phyloP scores from a whole-genome alignment of 2,113 vertebrate species.

The Phaethornis superciliosus region DNA sequence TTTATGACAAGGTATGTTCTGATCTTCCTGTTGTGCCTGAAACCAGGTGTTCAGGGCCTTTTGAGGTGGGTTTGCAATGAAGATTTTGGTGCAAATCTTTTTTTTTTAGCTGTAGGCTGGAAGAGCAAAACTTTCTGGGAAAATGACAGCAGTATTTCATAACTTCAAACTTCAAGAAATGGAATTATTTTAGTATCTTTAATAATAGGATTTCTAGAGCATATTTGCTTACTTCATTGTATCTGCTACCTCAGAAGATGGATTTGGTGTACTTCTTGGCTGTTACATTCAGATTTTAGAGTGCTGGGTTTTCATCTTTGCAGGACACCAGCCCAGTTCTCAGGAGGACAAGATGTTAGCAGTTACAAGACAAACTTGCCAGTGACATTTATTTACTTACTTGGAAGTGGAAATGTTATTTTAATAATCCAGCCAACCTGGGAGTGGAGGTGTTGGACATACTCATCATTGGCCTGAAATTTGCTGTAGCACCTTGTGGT shows the following conservation, averaged over 20 bases:
- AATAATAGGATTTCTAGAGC: background rate
- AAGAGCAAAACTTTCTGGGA: background rate
- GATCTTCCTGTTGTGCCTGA: conserved; percentile 14
- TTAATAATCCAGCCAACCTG: conserved; percentile 17
- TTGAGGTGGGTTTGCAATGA: background rate
- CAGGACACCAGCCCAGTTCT: conserved; percentile 44
- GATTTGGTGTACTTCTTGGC: conserved; percentile 43
- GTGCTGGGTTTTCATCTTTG: background rate
- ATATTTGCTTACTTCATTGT: background rate
- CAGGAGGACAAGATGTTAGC: conserved; percentile 12
- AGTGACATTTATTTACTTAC: conserved; percentile 51
- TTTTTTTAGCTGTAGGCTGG: background rate
- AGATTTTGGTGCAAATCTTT: background rate
- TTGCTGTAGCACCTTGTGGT: background rate
- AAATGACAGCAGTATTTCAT: background rate
- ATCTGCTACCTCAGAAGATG: conserved; percentile 32
- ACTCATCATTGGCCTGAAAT: background rate
- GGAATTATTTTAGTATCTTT: background rate
- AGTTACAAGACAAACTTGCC: conserved; percentile 44
- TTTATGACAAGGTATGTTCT: conserved; percentile 20
- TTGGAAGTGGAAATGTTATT: conserved; percentile 54
- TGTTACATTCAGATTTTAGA: background rate
- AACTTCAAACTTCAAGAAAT: background rate
- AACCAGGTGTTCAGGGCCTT: conserved; percentile 41
- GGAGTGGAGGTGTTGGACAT: conserved; percentile 20